Base-by-base conservation (phyloP, 2,888 invertebrate species). In the Brenthis daphne region DNA sequence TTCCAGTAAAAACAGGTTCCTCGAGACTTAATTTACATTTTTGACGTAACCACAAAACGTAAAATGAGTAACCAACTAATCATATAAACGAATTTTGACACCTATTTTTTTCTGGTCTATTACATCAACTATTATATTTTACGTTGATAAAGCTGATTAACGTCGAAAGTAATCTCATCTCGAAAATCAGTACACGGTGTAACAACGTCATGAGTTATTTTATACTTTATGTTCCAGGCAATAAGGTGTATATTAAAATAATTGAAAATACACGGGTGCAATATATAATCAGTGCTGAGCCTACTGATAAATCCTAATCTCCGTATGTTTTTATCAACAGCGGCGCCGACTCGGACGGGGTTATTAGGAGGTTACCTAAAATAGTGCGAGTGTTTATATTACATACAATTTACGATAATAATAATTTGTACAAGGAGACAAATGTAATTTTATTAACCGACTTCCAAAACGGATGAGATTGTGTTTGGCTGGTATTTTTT, bases 281-380 rank as follows among this genome's bases (percentile, higher is more conserved):
- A 16, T 16, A 11, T 43, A 16, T 47, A 64, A 64, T 64, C 53
- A n/a, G 53, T 48, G 57, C 48, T 37, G 60, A 47, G 43, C 43
- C 43, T 13, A 61, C 55, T 65, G 68, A 64, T 57, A 68, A 64
- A 54, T 64, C 37, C 60, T 69, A 65, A 65, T 69, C 69, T 69
- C 61, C 43, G 54, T 69, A 60, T 68, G 58, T 66, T 58, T 66
- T 47, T 66, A 67, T 69, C 65, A 71, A 61, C 33, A 65, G 47
- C 64, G 60, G 48, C 65, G 61, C 64, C 47, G 65, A 60, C 58
- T 64, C 57, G 53, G 66, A 57, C 65, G 14, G 47, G 47, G 24
- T 14, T 47, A 58, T 14, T 58, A 24, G 47, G 58, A 58, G 47
- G 20, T 13, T 47, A 13, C 16, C 43, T 13, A 43, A 57, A 57